A percentile compares a stretch with the other conserved stretches of the same genome.
Evolutionary conservation across 2,113 vertebrate genomes (phyloP).

Genomic region (Australoheros scitulus): DNA sequence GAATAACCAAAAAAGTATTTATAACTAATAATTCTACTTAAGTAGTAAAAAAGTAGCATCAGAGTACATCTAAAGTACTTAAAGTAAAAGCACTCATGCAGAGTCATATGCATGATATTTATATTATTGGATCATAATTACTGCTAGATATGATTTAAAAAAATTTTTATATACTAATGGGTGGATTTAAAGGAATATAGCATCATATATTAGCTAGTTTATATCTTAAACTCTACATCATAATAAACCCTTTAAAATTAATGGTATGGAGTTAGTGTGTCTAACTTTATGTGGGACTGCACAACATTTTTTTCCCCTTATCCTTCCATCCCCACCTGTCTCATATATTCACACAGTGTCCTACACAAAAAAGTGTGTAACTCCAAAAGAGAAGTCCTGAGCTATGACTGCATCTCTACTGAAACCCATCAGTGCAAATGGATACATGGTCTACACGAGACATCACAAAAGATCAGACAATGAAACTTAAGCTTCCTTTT

Average conservation of each 20-base stretch:
- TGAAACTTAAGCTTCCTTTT: neutral
- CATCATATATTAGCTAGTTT: too few species aligned
- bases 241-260: too few species aligned
- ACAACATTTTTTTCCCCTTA: too few species aligned
- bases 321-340: too few species aligned
- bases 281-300: too few species aligned
- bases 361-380: neutral
- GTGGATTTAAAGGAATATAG: too few species aligned
- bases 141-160: too few species aligned
- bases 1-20: neutral
- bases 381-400: neutral
- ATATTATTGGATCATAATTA: neutral
- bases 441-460: neutral
- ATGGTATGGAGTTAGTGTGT: too few species aligned
- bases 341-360: rapidly evolving
- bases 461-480: neutral
- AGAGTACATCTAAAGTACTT: neutral
- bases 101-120: neutral
- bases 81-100: neutral
- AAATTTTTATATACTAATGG: too few species aligned
- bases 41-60: rapidly evolving
- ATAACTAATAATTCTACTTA: neutral
- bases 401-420: neutral
- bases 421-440: neutral
- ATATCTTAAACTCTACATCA: too few species aligned